phyloP scores from a whole-genome alignment of 1,140 invertebrate species.

The Homarus americanus region DNA sequence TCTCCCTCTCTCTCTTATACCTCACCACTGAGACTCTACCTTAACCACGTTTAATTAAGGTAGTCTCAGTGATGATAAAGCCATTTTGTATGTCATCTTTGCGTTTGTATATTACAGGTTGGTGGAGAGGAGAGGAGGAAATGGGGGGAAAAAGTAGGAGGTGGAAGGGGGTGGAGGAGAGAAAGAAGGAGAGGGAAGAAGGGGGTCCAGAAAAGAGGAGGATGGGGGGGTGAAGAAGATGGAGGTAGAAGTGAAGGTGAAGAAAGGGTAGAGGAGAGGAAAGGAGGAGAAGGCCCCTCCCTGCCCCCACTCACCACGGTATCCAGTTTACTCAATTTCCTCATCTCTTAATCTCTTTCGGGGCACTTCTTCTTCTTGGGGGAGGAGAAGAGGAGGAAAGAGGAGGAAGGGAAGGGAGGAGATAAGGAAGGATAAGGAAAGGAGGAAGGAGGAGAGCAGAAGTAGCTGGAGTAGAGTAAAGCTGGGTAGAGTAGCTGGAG shows the following conservation, averaged over 20 bases:
- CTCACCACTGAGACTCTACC: background rate
- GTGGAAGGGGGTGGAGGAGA: too few relatives aligned
- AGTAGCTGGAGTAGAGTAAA: background rate
- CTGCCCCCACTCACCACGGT: background rate
- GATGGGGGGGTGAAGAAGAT: too few relatives aligned
- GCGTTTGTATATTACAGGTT: background rate
- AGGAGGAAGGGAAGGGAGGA: background rate
- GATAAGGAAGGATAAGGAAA: too few relatives aligned
- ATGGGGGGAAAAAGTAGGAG: too few relatives aligned
- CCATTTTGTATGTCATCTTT: background rate
- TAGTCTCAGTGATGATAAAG: too few relatives aligned
- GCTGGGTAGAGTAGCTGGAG: background rate
- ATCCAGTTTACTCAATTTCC: background rate
- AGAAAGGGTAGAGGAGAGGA: too few relatives aligned
- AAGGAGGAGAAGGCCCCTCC: too few relatives aligned
- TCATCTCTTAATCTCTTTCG: background rate
- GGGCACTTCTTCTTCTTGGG: background rate
- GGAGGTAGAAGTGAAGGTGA: too few relatives aligned
- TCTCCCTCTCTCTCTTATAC: slow-evolving; percentile 28
- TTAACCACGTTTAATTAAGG: background rate
- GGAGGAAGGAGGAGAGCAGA: background rate
- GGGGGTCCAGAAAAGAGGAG: too few relatives aligned
- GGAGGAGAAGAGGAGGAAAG: background rate
- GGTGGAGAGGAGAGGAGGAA: background rate
- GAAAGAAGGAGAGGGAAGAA: too few relatives aligned